Percentiles rank a stretch among this genome's conserved stretches.
Conservation (phyloP, 1,140 invertebrate genomes). For the Nasonia giraulti region DNA sequence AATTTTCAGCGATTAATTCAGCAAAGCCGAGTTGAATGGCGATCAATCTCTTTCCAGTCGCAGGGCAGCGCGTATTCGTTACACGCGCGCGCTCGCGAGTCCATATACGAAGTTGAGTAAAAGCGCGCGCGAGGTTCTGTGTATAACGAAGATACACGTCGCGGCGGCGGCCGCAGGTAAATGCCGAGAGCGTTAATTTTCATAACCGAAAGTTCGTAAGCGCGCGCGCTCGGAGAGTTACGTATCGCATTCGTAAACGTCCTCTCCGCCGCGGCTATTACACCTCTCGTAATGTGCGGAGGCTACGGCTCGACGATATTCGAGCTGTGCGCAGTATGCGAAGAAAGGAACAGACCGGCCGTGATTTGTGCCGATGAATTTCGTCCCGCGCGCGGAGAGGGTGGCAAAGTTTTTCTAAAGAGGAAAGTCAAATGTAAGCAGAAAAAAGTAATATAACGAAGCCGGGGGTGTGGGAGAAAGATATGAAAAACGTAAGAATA, state of each 20-base stretch:
- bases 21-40: not conserved
- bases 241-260: conserved; percentile 22
- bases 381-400: not conserved
- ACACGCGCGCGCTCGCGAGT: not conserved
- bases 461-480: conserved; percentile 25
- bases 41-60: conserved; percentile 10
- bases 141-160: conserved; percentile 53
- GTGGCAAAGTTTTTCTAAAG: not conserved
- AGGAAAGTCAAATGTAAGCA: conserved; percentile 64
- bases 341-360: not conserved
- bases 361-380: not conserved
- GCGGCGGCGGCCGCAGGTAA: conserved; percentile 47
- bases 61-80: not conserved
- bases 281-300: not conserved
- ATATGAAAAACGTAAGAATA: conserved; percentile 28
- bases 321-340: not conserved
- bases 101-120: conserved; percentile 14
- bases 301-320: not conserved
- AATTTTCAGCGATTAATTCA: conserved; percentile 6
- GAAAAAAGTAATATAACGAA: conserved; percentile 48
- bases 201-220: conserved; percentile 64
- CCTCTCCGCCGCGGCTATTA: not conserved
- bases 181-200: conserved; percentile 64
- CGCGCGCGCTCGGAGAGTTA: not conserved
- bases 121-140: not conserved